These are phyloP conservation scores for Cabera pusaria DNA, from an alignment of 2,888 invertebrate species.

Conservation along the genomic window DNA sequence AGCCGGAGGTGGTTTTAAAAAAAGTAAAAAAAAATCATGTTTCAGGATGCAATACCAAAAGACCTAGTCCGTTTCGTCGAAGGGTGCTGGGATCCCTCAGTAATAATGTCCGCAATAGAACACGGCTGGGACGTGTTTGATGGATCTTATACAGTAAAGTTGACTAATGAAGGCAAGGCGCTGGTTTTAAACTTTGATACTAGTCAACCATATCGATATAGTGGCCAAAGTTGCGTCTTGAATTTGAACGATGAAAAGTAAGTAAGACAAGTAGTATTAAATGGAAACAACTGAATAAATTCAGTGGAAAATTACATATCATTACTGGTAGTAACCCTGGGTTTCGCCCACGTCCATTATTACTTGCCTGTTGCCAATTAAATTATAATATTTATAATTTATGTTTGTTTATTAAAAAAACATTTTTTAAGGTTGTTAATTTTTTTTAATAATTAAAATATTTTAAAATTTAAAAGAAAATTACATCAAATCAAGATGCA, in stretches of 20 bases:
- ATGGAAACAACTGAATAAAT: too few relatives aligned
- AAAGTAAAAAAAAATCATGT: constrained; percentile 14
- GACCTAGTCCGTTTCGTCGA: constrained; percentile 88
- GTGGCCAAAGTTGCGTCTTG: constrained; percentile 74
- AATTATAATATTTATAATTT: too few relatives aligned
- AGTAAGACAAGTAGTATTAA: too few relatives aligned
- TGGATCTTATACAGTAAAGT: constrained; percentile 89
- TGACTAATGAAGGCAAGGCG: constrained; percentile 88
- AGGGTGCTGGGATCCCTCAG: constrained; percentile 91
- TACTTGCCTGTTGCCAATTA: too few relatives aligned
- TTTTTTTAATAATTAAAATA: too few relatives aligned
- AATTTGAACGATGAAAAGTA: constrained; percentile 83
- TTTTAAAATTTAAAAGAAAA: too few relatives aligned
- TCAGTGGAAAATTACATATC: too few relatives aligned
- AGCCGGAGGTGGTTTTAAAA: neutral
- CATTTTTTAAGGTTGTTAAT: too few relatives aligned
- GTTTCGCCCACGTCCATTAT: too few relatives aligned
- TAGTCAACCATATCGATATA: constrained; percentile 30
- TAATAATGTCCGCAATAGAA: constrained; percentile 88
- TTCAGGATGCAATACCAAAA: constrained; percentile 85
- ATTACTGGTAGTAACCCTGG: too few relatives aligned
- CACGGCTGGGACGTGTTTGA: constrained; percentile 95
- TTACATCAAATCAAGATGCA: too few relatives aligned
- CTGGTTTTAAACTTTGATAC: constrained; percentile 84
- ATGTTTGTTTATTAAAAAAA: too few relatives aligned